Base-by-base conservation (phyloP, 2,888 invertebrate species). In the Tetragnatha montana region DNA sequence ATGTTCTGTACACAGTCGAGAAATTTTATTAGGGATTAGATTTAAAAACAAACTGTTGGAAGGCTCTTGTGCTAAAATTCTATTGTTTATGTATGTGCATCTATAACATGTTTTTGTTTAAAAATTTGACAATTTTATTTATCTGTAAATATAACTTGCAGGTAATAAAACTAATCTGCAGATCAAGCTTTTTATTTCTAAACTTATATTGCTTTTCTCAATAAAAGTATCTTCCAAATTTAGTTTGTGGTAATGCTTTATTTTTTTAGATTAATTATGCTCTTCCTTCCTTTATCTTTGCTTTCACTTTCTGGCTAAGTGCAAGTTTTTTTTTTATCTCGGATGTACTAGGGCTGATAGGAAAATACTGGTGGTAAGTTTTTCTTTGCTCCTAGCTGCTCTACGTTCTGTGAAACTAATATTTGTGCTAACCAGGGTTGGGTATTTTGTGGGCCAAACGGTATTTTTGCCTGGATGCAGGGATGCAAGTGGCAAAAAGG, bases 141-240 rank as follows among this genome's bases (percentile, higher is more conserved):
- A 69, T 7, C 21, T 71, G 60, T 80, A 60, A 60, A 19, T 14
- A 82, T 73, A 73, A 74, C 73, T 17, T 73, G 86, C 86, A 86
- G 86, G 73, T 60, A 60, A 47, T 86, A 86, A 86, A 68, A 35
- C 86, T 79, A 86, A 79, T 86, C 86, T 86, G 86, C 86, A 79
- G 51, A 78, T 8, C 21, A 47, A 51, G 76, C 69, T 71, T 68
- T 85, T 78, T 85, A 69, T 84, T 84, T 19, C 35, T 71, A n/a
- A 49, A 76, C 49, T n/a, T n/a, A 50, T 50, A 49, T 19, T 76
- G 70, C 71, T 35, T 14, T 68, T 68, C 75, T 73, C 82, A 74
- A 74, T 83, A 83, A 82, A 82, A 83, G 71, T 82, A 47, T 79
- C 79, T 70, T 81, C 71, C 70, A 71, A 51, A 80, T 80, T 35